Base-by-base conservation (phyloP, 2,888 invertebrate genomes). In the Callyntrura guangdongensis region DNA sequence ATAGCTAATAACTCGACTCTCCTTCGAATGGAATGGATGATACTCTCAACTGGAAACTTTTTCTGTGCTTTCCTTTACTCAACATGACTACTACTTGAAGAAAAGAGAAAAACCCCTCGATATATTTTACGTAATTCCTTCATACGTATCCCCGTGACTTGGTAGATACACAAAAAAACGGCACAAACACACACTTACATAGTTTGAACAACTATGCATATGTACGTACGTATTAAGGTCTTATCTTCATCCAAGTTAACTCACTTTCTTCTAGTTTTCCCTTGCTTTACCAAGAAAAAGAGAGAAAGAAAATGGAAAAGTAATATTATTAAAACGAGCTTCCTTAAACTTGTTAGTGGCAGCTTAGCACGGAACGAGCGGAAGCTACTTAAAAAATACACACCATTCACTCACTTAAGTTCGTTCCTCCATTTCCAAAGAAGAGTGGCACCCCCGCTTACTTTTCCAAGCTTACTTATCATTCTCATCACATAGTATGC, bases 271-370 rank as follows among this genome's bases (percentile, higher is more conserved):
- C 61, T 11, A 12, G 1, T 72, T 45, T 27, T 25, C 1, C 1
- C 45, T 5, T 61, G 61, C 61, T 17, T 20, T 17, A 17, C 8
- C n/a, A n/a, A 45, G 27, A 77, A 25, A 79, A 14, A 74, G 74
- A 45, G 72, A 47, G 45, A 74, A 45, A 61, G 82, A 82, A 61
- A 82, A 82, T 79, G 82, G 61, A 61, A 82, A 82, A 61, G 82
- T 82, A 82, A 82, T 82, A 82, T 82, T 82, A 82, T 82, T 82
- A 82, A 82, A 82, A 82, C 82, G 82, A 82, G 82, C 82, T 82
- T 79, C 79, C 79, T 79, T 59, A 82, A 82, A 82, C 82, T 82
- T 61, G 61, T 82, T 82, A 82, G 82, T 82, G 82, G 82, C 61
- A 82, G 59, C 61, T 82, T 82, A 61, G 61, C 82, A 82, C 82